Evolutionary conservation across 1,140 invertebrate species (phyloP).

Genomic region (Portunus trituberculatus): DNA sequence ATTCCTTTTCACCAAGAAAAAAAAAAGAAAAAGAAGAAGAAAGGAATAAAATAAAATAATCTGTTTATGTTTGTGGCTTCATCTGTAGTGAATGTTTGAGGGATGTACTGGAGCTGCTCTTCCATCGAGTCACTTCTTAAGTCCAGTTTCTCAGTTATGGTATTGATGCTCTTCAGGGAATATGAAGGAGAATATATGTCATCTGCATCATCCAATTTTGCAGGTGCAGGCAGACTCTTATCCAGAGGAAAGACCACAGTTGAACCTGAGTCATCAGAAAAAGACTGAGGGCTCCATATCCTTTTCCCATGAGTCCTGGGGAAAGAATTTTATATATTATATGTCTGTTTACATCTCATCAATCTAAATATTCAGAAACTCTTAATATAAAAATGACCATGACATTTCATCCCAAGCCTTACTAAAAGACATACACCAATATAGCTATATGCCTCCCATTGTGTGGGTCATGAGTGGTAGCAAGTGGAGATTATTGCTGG

Average conservation of each 20-base stretch:
- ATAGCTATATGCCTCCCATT: too few relatives aligned
- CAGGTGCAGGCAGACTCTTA: not conserved
- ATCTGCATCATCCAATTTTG: slow-evolving; percentile 24
- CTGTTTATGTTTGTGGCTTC: not conserved
- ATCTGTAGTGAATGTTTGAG: not conserved
- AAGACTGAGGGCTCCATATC: slow-evolving; percentile 27
- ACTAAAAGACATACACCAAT: too few relatives aligned
- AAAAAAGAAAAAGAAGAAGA: not conserved
- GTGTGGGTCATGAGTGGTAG: too few relatives aligned
- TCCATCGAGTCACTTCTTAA: not conserved
- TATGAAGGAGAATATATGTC: slow-evolving; percentile 16
- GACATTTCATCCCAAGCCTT: too few relatives aligned
- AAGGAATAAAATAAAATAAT: not conserved
- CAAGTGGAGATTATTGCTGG: too few relatives aligned
- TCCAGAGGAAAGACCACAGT: not conserved
- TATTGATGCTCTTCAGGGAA: slow-evolving; percentile 13
- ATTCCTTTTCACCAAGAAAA: slow-evolving; percentile 10
- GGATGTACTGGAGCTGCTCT: slow-evolving; percentile 16
- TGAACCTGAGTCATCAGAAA: not conserved
- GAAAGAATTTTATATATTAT: slow-evolving; percentile 16
- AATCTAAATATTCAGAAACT: not conserved
- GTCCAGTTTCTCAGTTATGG: slow-evolving; percentile 16
- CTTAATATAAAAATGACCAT: too few relatives aligned
- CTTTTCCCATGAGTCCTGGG: slow-evolving; percentile 29
- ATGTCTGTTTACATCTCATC: not conserved